These are phyloP conservation scores for Lasioglossum zephyrum DNA, from an alignment of 2,888 invertebrate genomes.

Conservation along the genomic window DNA sequence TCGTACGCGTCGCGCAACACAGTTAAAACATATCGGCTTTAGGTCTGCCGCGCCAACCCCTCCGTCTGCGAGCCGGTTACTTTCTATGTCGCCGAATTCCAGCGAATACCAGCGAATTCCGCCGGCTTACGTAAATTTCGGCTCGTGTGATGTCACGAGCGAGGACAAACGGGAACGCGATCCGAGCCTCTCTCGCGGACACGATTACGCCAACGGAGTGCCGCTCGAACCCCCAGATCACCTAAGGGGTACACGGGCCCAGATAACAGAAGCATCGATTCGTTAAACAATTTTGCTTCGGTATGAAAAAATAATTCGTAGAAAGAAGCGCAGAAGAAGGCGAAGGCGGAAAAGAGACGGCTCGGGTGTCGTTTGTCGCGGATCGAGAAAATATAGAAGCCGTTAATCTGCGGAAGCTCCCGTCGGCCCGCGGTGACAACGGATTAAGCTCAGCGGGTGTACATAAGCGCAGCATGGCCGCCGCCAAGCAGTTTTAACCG, in stretches of 20 bases:
- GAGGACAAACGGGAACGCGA: background rate
- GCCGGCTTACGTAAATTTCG: conserved; percentile 39
- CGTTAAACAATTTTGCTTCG: no score
- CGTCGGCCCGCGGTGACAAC: conserved; percentile 44
- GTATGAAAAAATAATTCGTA: background rate
- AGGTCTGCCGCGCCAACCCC: background rate
- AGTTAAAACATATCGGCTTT: conserved; percentile 48
- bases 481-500: conserved; percentile 7
- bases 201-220: background rate
- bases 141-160: background rate
- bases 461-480: conserved; percentile 10
- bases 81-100: conserved; percentile 47
- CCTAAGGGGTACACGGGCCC: no score
- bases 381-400: conserved; percentile 57
- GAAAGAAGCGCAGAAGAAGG: conserved; percentile 8
- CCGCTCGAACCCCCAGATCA: background rate
- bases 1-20: conserved; percentile 29
- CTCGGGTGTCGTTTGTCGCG: conserved; percentile 47
- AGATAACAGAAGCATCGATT: no score
- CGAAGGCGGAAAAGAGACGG: conserved; percentile 19
- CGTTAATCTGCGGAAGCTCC: conserved; percentile 56
- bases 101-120: conserved; percentile 32
- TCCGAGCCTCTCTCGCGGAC: background rate
- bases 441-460: conserved; percentile 48
- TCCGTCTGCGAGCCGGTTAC: background rate